Base-by-base conservation (phyloP, 2,797 vertebrate species). In the Eremophila alpestris region DNA sequence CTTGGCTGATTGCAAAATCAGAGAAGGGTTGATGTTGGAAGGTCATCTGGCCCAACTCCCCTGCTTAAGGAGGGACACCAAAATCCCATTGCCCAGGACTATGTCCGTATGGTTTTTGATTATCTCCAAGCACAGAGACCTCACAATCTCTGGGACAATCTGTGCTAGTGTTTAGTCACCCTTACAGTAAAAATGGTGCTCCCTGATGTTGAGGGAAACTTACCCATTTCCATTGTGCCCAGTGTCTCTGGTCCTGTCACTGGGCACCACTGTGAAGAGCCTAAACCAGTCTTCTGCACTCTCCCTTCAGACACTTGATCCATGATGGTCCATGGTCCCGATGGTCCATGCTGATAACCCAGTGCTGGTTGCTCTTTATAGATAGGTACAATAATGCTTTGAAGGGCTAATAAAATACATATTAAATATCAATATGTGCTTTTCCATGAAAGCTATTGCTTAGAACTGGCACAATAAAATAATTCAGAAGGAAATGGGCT, bases 291-390 rank as follows among this genome's bases (percentile, higher is more conserved):
- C 9, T 11, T 38, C 8, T 17, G 32, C 32, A 36, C 2, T 7
- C 29, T 68, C 8, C 41, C 49, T 71, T 71, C 54, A 59, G 19
- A 15, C 21, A 49, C 9, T 27, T 27, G 16, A 36, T 38, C 54
- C 10, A 12, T 3, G 10, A 29, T 5, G 29, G 17, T 26, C 36
- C 16, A 12, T 9, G 22, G 30, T 40, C n/a, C 34, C 2, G 1
- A 41, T 7, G 49, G 36, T 46, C 51, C 59, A 48, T 30, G 22
- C 17, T 64, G 27, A 2, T 49, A 76, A 30, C 26, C 38, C 4
- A 9, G 32, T 56, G n/a, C 14, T 30, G 12, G 7, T 46, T 83
- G 63, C 34, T 77, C 34, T 67, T 73, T 63, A 1, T 18, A 78
- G 46, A 30, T 88, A 77, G 10, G 16, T 69, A 55, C 3, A 76